Percentiles rank a stretch among this genome's conserved stretches.
These are phyloP conservation scores for Drosophila prolongata DNA, from an alignment of 2,888 invertebrate species.

Conservation along the genomic window DNA sequence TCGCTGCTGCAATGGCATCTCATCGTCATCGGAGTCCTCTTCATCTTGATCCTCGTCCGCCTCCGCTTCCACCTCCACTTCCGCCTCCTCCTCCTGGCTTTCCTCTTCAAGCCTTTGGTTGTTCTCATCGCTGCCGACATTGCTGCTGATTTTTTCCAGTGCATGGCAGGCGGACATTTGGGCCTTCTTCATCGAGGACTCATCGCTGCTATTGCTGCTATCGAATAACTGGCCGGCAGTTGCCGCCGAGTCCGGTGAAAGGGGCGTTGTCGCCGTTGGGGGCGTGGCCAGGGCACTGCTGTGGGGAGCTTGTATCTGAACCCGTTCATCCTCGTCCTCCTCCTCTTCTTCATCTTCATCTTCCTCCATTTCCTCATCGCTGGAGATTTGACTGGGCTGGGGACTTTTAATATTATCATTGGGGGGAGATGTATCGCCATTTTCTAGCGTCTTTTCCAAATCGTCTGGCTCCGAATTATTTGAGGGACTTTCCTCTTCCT, in stretches of 20 bases:
- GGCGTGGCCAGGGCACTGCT: slow-evolving; percentile 69
- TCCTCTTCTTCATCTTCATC: slow-evolving; percentile 36
- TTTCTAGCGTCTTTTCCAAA: slow-evolving; percentile 10
- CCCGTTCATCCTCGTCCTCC: slow-evolving; percentile 33
- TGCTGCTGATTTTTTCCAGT: slow-evolving; percentile 71
- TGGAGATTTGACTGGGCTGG: slow-evolving; percentile 37
- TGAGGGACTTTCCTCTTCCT: slow-evolving; percentile 13
- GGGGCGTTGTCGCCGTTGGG: slow-evolving; percentile 79
- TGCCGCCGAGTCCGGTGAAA: slow-evolving; percentile 81
- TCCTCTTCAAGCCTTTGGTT: slow-evolving; percentile 20
- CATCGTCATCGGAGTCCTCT: slow-evolving; percentile 32
- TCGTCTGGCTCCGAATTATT: slow-evolving; percentile 10
- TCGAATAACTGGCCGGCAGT: slow-evolving; percentile 82
- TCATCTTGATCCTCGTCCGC: slow-evolving; percentile 10
- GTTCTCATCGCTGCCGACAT: slow-evolving; percentile 34
- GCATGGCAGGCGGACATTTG: slow-evolving; percentile 80
- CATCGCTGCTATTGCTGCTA: slow-evolving; percentile 83
- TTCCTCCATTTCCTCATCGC: slow-evolving; percentile 32
- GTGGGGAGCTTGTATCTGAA: slow-evolving; percentile 67
- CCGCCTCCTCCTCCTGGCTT: slow-evolving; percentile 19
- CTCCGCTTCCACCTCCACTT: slow-evolving; percentile 26
- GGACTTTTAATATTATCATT: slow-evolving; percentile 33
- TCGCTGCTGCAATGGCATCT: slow-evolving; percentile 30
- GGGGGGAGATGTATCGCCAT: slow-evolving; percentile 19
- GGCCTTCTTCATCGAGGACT: slow-evolving; percentile 78